Evolutionary conservation across 2,888 invertebrate genomes (phyloP), one percentile per base, ranked within the genome.

Genomic region (Dryomyza anilis): DNA sequence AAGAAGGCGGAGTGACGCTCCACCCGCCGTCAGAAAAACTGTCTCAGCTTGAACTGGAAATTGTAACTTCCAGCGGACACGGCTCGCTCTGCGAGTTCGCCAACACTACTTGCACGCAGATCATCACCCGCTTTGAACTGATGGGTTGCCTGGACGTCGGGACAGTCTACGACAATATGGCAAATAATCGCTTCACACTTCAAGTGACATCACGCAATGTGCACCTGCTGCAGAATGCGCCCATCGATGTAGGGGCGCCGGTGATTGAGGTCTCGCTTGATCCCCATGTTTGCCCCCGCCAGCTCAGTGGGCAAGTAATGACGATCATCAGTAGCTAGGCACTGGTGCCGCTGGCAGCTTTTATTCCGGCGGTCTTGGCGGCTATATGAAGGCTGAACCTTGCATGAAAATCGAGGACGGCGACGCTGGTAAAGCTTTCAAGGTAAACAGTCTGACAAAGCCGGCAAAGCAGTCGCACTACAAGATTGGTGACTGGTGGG

Each of bases 21-120:
- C 72, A 78, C 0, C 91, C 94, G 76, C 76, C 78, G 63, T 77
- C 78, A 8, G 78, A 77, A n/a, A 65, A 72, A 1, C 69, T 81
- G 1, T 64, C 69, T 0, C 78, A 81, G 30, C 61, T 82, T 0
- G 81, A 81, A 69, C 87, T 98, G 33, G 98, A 99, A 84, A 86
- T 98, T 57, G 96, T 98, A 0, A 94, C 94, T 1, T 96, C 97
- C 48, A 93, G 94, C 53, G 99, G 99, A 0, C 92, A 94, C 83
- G 98, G 98, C 0, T 96, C 97, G 0, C 85, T 99, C 5, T 95
- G 96, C 74, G 94, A 98, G 7, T 85, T 98, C 58, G 95, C 96
- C 81, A 84, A 91, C 70, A 90, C 91, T 4, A 88, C 95, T 25
- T 85, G 91, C 56, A 94, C 95, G 1, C 94, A 94, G 79, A 89